Evolutionary conservation across 2,888 invertebrate genomes (phyloP), one percentile per base, ranked within the genome.

Genomic region (Tupiocoris notatus): DNA sequence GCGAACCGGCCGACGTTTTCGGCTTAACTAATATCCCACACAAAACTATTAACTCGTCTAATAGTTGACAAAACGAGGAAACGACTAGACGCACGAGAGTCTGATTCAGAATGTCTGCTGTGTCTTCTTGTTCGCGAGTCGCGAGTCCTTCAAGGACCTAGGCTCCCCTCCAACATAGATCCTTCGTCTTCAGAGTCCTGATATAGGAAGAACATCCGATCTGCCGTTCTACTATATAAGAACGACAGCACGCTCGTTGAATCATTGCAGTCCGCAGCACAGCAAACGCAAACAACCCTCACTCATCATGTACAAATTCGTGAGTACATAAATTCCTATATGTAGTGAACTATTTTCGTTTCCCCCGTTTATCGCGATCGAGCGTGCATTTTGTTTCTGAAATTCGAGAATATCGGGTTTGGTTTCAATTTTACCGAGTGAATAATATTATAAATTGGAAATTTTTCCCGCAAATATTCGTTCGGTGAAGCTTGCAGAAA

Each of bases 291-390:
- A 71, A 61, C 61, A 59, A 17, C 66, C 66, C 21, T 16, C 56
- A 73, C 61, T 65, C 81, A 82, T 79, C 80, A 82, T 82, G 82
- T 81, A 81, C 81, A 82, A 82, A 79, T 80, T 82, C 79, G 82
- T 82, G 79, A 82, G 82, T 81, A 59, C 17, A 58, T 65, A 63
- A 20, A 17, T 16, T 2, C 16, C n/a, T 39, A 24, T 57, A 7
- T 9, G 54, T n/a, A n/a, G n/a, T n/a, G n/a, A n/a, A n/a, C n/a
- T n/a, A n/a, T n/a, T n/a, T n/a, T n/a, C n/a, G n/a, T n/a, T n/a
- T n/a, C n/a, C n/a, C n/a, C n/a, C n/a, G n/a, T n/a, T n/a, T n/a
- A n/a, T n/a, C n/a, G n/a, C n/a, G n/a, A n/a, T n/a, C n/a, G n/a
- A n/a, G n/a, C n/a, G n/a, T n/a, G n/a, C n/a, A n/a, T n/a, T n/a